A percentile compares a stretch with the other conserved stretches of the same genome.
phyloP scores from a whole-genome alignment of 2,113 vertebrate genomes.

The Oenanthe oenanthe region DNA sequence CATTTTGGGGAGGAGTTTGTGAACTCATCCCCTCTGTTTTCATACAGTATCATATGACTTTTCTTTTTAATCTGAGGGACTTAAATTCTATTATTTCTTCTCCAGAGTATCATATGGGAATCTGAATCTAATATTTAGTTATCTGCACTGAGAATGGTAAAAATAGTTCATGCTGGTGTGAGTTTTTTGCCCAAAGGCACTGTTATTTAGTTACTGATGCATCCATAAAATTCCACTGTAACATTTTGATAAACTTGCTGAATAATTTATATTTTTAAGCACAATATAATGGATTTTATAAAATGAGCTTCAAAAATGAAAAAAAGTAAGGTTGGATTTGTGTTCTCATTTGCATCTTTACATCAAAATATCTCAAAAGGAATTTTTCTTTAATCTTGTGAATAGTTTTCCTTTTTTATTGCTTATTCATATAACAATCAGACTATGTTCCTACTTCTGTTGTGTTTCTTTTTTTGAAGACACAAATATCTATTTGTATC shows the following conservation, averaged over 20 bases:
- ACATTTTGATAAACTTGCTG: background rate
- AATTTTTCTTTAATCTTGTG: background rate
- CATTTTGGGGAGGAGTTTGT: background rate
- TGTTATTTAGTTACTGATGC: background rate
- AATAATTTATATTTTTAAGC: slow-evolving; percentile 7
- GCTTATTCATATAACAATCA: background rate
- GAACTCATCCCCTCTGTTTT: background rate
- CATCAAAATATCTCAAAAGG: background rate
- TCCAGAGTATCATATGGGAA: background rate
- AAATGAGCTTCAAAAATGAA: background rate
- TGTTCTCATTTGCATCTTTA: background rate
- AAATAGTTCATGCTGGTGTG: background rate
- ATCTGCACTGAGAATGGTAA: background rate
- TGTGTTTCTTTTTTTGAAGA: slow-evolving; percentile 3
- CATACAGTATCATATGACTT: background rate
- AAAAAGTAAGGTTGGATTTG: background rate
- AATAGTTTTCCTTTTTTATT: background rate
- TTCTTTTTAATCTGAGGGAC: background rate
- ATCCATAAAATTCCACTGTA: background rate
- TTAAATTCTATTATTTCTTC: background rate
- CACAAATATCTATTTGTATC: background rate
- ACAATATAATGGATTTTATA: background rate
- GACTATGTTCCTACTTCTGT: background rate
- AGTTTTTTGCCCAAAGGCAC: background rate
- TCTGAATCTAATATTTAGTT: background rate